These are phyloP conservation scores for Bathynomus jamesi DNA, from an alignment of 1,140 invertebrate genomes.

Conservation along the genomic window DNA sequence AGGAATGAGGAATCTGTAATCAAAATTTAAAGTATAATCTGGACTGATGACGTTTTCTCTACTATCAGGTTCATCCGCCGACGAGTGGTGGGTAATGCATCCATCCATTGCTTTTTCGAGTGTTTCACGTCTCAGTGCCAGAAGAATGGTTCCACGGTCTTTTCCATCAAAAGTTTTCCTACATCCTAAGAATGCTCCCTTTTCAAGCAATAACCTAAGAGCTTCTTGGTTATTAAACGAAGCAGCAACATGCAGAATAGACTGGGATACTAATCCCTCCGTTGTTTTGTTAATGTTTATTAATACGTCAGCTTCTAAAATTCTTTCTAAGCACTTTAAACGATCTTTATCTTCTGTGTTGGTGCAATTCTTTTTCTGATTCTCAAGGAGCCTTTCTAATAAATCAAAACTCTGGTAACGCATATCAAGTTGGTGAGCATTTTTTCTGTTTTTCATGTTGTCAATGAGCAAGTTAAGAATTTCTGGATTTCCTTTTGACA, in stretches of 20 bases:
- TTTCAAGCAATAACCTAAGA: constrained; percentile 16
- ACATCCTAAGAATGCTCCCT: constrained; percentile 26
- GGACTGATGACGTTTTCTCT: constrained; percentile 21
- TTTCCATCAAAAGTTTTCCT: constrained; percentile 1
- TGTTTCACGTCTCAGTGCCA: constrained; percentile 15
- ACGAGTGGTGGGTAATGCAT: constrained; percentile 23
- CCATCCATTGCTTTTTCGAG: constrained; percentile 30
- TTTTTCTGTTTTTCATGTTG: constrained; percentile 21
- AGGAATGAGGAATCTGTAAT: constrained; percentile 26
- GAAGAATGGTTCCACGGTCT: constrained; percentile 9
- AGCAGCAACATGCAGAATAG: constrained; percentile 24
- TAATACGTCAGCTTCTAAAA: constrained; percentile 18
- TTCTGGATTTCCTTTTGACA: constrained; percentile 12
- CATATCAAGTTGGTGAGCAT: constrained; percentile 12
- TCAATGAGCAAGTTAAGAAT: constrained; percentile 21
- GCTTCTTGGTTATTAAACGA: constrained; percentile 32
- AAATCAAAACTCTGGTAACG: constrained; percentile 19
- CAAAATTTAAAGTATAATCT: constrained; percentile 24
- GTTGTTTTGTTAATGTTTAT: constrained; percentile 19
- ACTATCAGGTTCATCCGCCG: constrained; percentile 3
- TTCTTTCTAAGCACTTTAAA: constrained; percentile 16
- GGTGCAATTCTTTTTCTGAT: background rate
- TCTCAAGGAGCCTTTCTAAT: constrained; percentile 22
- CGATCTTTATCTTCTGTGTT: background rate
- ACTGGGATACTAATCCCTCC: background rate